These are phyloP conservation scores for Tubulanus polymorphus DNA, from an alignment of 2,888 invertebrate genomes.

Conservation along the genomic window DNA sequence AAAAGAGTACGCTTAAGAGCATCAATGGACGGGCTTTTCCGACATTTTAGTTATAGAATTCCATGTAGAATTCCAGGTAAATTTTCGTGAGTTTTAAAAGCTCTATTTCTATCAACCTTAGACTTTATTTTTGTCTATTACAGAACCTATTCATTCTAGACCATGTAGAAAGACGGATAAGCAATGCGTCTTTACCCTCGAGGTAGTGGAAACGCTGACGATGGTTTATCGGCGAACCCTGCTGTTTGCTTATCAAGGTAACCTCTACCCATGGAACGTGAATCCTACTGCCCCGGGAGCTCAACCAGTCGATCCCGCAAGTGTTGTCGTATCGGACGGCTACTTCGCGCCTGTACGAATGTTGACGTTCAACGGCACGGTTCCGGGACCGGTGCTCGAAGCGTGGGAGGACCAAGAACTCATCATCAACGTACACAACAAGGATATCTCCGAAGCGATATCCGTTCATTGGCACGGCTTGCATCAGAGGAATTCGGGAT, in stretches of 20 bases:
- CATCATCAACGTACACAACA: conserved; percentile 30
- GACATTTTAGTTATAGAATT: no score
- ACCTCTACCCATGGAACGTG: conserved; percentile 23
- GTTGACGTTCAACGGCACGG: conserved; percentile 30
- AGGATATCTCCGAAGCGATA: conserved; percentile 24
- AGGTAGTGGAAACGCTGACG: conserved; percentile 23
- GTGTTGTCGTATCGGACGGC: conserved; percentile 38
- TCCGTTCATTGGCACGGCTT: conserved; percentile 47
- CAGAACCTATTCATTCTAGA: no score
- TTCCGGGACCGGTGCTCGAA: conserved; percentile 38
- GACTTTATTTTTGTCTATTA: no score
- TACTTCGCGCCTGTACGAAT: conserved; percentile 25
- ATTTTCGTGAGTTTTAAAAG: no score
- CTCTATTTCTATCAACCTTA: no score
- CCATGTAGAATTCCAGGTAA: no score
- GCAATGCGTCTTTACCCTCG: conserved; percentile 25
- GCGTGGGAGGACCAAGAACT: conserved; percentile 36
- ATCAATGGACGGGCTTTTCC: no score
- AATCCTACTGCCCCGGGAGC: no score
- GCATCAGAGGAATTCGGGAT: conserved; percentile 31
- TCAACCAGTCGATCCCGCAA: no score
- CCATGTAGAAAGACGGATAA: no score
- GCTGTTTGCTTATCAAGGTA: conserved; percentile 13
- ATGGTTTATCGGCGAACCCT: conserved; percentile 23
- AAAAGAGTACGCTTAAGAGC: no score